Conservation (phyloP, 2,113 vertebrate species). For the Pandion haliaetus region DNA sequence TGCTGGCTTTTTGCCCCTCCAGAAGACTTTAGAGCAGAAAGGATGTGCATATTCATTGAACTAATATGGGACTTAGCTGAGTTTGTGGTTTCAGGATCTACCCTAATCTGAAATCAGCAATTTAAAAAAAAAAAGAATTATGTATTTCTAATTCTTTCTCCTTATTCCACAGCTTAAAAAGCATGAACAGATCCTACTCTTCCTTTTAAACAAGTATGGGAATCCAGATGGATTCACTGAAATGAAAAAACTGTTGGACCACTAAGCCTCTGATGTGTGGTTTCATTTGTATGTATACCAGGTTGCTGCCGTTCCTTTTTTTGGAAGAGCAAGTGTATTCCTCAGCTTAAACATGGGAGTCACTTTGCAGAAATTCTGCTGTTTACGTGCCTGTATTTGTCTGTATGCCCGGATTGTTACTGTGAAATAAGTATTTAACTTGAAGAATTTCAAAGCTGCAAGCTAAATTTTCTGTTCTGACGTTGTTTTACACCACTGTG, state of each 20-base stretch:
- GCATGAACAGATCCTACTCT: constrained; percentile 68
- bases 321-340: background rate
- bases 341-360: background rate
- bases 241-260: constrained; percentile 67
- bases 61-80: background rate
- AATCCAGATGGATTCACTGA: constrained; percentile 65
- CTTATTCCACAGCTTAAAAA: constrained; percentile 67
- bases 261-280: background rate
- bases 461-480: background rate
- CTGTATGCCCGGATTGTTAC: background rate
- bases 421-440: background rate
- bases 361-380: background rate
- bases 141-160: background rate
- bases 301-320: background rate
- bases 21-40: background rate
- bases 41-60: background rate
- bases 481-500: background rate
- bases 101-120: background rate
- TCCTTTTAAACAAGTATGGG: constrained; percentile 71
- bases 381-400: background rate
- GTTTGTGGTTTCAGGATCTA: background rate
- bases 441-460: background rate
- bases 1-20: background rate
- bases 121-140: background rate
- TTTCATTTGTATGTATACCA: background rate